A percentile compares a stretch with the other conserved stretches of the same genome.
Evolutionary conservation across 2,797 vertebrate species (phyloP).

Genomic region (Buceros bicornis): DNA sequence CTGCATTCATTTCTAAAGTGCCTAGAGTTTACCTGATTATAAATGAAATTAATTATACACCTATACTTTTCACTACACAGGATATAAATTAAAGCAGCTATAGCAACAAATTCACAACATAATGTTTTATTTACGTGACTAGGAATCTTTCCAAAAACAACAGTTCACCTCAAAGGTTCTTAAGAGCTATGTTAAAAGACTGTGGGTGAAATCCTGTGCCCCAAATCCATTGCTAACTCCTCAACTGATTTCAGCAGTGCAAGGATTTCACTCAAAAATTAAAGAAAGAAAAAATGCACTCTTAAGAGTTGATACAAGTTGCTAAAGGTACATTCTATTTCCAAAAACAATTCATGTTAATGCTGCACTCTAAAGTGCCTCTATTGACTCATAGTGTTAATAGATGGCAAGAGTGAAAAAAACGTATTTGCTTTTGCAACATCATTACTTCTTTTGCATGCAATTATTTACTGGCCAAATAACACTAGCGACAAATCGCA

Average conservation of each 20-base stretch:
- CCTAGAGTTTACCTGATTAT: constrained; percentile 12
- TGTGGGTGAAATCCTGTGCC: background rate
- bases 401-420: constrained; percentile 30
- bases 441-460: constrained; percentile 59
- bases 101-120: constrained; percentile 7
- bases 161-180: background rate
- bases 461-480: constrained; percentile 74
- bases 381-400: constrained; percentile 6
- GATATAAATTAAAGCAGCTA: constrained; percentile 32
- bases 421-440: constrained; percentile 61
- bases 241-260: background rate
- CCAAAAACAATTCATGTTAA: background rate
- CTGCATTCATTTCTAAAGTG: background rate
- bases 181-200: background rate
- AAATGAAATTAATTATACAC: constrained; percentile 54
- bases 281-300: background rate
- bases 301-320: background rate
- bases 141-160: constrained; percentile 13
- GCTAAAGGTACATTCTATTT: background rate
- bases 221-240: background rate
- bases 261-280: background rate
- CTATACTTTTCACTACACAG: background rate
- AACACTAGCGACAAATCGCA: constrained; percentile 69
- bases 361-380: constrained; percentile 12
- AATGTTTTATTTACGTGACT: constrained; percentile 38